Evolutionary conservation across 2,888 invertebrate species (phyloP), one percentile per base, ranked within the genome.

Genomic region (Acanthococcus lagerstroemiae): DNA sequence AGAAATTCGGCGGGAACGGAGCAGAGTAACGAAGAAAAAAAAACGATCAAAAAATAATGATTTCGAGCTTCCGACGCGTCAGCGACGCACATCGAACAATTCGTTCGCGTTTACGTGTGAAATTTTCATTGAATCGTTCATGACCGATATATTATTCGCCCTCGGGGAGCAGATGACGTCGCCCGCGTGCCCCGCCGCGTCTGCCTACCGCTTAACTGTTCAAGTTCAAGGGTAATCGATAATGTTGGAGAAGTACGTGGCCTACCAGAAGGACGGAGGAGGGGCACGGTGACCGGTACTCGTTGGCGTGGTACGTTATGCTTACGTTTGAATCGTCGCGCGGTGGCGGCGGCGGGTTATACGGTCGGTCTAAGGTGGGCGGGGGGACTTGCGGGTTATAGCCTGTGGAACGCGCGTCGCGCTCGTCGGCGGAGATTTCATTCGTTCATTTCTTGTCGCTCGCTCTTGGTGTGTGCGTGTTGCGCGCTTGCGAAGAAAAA

Each of bases 231-330:
- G 66, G 66, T 66, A 66, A 66, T 60, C 61, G 67, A 61, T 60
- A 60, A 55, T 27, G 58, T 44, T 58, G 25, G 27, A 37, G 37
- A 3, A 17, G 70, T 69, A 70, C 71, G 71, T 72, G 69, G 72
- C 70, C 70, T 72, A 72, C 68, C 67, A 68, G 66, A 67, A 68
- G 72, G 71, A 71, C 67, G 69, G 73, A 71, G 71, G 73, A 69
- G 71, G 70, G 69, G 75, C 19, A 44, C 30, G 44, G 37, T 30
- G 44, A 30, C 55, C 17, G n/a, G 27, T 55, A 55, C 19, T 55
- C 6, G 30, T 27, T 15, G 55, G 25, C 9, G 17, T 27, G 27
- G 30, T 26, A 27, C 55, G 17, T 26, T 30, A 55, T 19, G 55
- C 6, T 17, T 2, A n/a, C n/a, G 37, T n/a, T 15, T n/a, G 37